Base-by-base conservation (phyloP, 2,888 invertebrate species). In the Ichneumoninae sp. region DNA sequence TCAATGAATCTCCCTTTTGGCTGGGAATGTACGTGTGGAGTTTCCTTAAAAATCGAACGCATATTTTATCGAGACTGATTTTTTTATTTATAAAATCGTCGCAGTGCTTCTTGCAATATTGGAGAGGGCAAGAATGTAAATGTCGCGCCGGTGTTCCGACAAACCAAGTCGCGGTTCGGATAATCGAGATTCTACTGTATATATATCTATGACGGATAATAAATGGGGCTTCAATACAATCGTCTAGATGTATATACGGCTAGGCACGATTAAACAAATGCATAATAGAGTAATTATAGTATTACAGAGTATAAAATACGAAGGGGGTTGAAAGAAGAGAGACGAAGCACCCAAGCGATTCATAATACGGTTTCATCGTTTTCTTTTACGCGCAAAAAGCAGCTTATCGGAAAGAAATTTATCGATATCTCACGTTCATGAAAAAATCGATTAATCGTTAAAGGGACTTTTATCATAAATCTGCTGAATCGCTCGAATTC, bases 281-380 rank as follows among this genome's bases (percentile, higher is more conserved):
- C 62, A 36, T 60, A 16, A 47, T 19, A 70, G 26, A 52, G 26
- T 65, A 57, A 68, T 72, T 13, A 62, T 62, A 77, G 77, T 72
- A 10, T 36, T 36, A 78, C 50, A 60, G 19, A 69, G 19, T 70
- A 30, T 22, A 40, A 44, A 26, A 74, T 77, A 72, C 71, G 33
- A 79, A 75, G 70, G 44, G 70, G 70, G 33, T 80, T 44, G 60
- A 83, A 78, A 81, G 65, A 50, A 77, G 78, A 84, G 78, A 78
- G 72, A 81, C 77, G 65, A 69, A 80, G 83, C 80, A 69, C 80
- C 76, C 80, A 80, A 83, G 83, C 83, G 60, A 80, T 80, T 36
- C 44, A 79, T 57, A 33, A 50, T 71, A 40, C 40, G 50, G 33
- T 19, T 66, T 62, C 10, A 52, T 72, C 57, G 1, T 40, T 40